Percentiles rank a stretch among this genome's conserved stretches.
Conservation (phyloP, 1,140 invertebrate genomes). For the Drosophila trapezifrons region DNA sequence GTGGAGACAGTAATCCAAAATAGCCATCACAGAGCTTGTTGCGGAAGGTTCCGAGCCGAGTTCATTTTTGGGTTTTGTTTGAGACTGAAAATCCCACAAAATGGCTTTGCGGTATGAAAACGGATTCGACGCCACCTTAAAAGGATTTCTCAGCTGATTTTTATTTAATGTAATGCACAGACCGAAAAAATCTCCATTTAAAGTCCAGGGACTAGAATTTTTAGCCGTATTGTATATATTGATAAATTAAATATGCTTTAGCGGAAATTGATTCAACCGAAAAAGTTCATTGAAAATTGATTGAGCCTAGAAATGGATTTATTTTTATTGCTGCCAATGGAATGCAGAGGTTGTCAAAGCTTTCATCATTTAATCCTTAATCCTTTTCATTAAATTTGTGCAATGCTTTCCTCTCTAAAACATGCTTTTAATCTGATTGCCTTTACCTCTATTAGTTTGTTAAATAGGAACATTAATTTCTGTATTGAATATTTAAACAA, state of each 20-base stretch:
- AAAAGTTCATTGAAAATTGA: constrained; percentile 20
- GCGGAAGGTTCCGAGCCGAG: constrained; percentile 45
- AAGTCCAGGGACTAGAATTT: no score
- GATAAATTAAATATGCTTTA: constrained; percentile 26
- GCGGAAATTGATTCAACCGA: constrained; percentile 18
- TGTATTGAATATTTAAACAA: no score
- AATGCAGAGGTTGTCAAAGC: constrained; percentile 1
- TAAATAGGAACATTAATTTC: not conserved
- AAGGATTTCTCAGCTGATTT: constrained; percentile 65
- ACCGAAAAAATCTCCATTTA: constrained; percentile 1
- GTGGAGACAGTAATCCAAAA: constrained; percentile 25
- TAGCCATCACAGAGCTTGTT: constrained; percentile 34
- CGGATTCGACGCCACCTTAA: constrained; percentile 33
- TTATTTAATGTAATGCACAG: constrained; percentile 65
- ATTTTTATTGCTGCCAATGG: constrained; percentile 14
- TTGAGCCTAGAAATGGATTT: constrained; percentile 12
- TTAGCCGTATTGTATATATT: not conserved
- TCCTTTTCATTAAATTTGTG: not conserved
- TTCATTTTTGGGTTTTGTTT: constrained; percentile 28
- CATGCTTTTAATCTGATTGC: not conserved
- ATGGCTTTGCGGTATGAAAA: constrained; percentile 31
- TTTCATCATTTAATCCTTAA: not conserved
- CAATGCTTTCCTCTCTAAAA: not conserved
- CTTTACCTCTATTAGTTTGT: not conserved
- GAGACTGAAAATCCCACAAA: constrained; percentile 45